phyloP scores from a whole-genome alignment of 1,140 invertebrate species.

The Lethrus apterus region DNA sequence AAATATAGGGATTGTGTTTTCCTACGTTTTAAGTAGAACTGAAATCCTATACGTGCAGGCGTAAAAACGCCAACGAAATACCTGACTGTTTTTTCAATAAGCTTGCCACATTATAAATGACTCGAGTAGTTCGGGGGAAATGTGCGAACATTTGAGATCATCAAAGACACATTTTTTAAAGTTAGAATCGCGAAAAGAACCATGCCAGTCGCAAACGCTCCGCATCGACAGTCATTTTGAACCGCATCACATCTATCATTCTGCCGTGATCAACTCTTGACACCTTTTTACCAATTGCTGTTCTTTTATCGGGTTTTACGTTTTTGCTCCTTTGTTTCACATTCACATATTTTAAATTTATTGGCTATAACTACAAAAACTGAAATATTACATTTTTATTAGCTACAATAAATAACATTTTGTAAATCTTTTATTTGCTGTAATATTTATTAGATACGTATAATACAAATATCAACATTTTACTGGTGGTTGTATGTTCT shows the following conservation, averaged over 20 bases:
- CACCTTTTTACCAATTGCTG: constrained; percentile 16
- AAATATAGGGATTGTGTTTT: too few relatives aligned
- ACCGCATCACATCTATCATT: constrained; percentile 20
- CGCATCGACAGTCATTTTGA: constrained; percentile 14
- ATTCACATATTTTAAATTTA: too few relatives aligned
- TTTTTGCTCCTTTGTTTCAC: too few relatives aligned
- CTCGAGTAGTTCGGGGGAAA: constrained; percentile 18
- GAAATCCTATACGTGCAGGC: constrained; percentile 10
- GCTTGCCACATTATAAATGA: constrained; percentile 26
- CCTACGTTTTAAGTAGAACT: constrained; percentile 3
- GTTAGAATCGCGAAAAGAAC: constrained; percentile 18
- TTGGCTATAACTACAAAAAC: too few relatives aligned
- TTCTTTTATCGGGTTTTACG: too few relatives aligned
- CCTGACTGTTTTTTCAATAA: constrained; percentile 32
- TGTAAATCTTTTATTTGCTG: too few relatives aligned
- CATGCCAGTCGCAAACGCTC: constrained; percentile 16
- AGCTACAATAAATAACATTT: too few relatives aligned
- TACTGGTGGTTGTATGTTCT: too few relatives aligned
- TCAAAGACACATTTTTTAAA: constrained; percentile 30
- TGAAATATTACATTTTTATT: too few relatives aligned
- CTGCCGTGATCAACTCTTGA: constrained; percentile 19
- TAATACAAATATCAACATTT: too few relatives aligned
- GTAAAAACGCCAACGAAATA: constrained; percentile 20
- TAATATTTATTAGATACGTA: too few relatives aligned
- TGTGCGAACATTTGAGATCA: constrained; percentile 29